Base-by-base conservation (phyloP, 2,113 vertebrate species). In the Rhinolophus sinicus region DNA sequence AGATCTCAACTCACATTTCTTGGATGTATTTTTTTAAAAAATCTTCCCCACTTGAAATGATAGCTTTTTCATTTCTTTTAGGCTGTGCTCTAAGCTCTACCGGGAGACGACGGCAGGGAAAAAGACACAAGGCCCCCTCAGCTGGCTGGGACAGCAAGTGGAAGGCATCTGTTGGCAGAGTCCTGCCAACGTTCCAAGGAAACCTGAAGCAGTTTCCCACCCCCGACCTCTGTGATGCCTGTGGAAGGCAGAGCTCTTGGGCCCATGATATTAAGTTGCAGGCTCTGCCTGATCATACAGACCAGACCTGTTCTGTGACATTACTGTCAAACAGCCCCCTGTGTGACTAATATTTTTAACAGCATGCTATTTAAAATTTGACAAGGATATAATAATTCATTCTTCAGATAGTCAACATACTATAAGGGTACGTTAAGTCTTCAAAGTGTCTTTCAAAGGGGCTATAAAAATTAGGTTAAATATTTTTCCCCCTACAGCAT, bases 331-430 rank as follows among this genome's bases (percentile, higher is more conserved):
- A 96, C 88, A 97, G 94, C 86, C 97, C 97, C 96, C 97, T 97
- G 97, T 98, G 97, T 98, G 97, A 98, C 98, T 98, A 98, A 98
- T 98, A 98, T 98, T 98, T 98, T 98, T 98, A 98, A 98, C 98
- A 98, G 98, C 98, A 93, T 98, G 98, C 97, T 97, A 96, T 97
- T 98, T 98, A 98, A 98, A 98, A 98, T 98, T 98, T 98, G 98
- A 98, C 97, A 98, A 98, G 98, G 98, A 95, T 98, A 96, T 98
- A 98, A 97, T 96, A 97, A 98, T 97, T 98, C 97, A 84, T 98
- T 98, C 97, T 98, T 95, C 97, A 97, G 96, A 98, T 84, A 98
- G 93, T 97, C 97, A 98, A 96, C 96, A 95, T 97, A 88, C 90
- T 97, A 96, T 90, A 97, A 98, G 97, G 98, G 78, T 95, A 97